Evolutionary conservation across 2,113 vertebrate species (phyloP).

Genomic region (Ceyx margarethae): DNA sequence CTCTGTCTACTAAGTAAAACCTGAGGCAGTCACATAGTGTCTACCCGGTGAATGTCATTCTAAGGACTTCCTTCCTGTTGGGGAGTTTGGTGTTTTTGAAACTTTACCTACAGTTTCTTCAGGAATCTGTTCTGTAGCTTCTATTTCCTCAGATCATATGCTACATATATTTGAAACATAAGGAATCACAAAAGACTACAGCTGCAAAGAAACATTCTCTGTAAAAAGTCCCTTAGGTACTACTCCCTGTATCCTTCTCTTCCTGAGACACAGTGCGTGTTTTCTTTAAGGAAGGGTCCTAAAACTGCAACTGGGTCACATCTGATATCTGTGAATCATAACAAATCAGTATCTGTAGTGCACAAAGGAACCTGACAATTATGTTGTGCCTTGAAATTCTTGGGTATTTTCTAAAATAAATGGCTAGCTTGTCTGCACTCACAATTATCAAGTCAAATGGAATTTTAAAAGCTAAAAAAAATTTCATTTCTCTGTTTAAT

Average conservation of each 20-base stretch:
- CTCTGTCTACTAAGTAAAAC: conserved; percentile 14
- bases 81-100: background rate
- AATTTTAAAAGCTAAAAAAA: conserved; percentile 6
- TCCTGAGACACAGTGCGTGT: background rate
- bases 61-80: background rate
- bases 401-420: background rate
- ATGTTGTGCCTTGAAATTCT: background rate
- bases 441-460: background rate
- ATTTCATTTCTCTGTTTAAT: background rate
- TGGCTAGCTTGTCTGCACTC: background rate
- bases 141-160: background rate
- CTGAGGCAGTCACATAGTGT: background rate
- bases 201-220: background rate
- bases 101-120: background rate
- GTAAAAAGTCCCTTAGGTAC: background rate
- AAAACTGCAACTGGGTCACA: background rate
- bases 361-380: background rate
- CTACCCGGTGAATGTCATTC: background rate
- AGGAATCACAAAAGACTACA: background rate
- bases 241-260: background rate
- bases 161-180: background rate
- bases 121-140: background rate
- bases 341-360: background rate
- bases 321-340: background rate
- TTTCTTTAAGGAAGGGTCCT: background rate